phyloP scores from a whole-genome alignment of 2,113 vertebrate species.

The Urocolius indicus region DNA sequence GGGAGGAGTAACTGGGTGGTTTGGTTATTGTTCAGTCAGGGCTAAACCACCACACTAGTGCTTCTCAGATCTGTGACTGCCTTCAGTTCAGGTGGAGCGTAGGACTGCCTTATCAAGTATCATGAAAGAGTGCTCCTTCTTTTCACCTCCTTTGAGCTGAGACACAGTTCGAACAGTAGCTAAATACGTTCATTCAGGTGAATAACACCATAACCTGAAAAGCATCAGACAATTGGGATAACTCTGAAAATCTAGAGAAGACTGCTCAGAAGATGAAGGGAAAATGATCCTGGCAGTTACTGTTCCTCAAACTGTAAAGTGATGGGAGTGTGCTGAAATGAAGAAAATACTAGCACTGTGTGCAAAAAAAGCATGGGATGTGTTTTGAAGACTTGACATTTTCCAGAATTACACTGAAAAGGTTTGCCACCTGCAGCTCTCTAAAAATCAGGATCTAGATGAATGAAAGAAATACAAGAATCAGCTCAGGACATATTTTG shows the following conservation, averaged over 20 bases:
- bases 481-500: not conserved
- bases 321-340: not conserved
- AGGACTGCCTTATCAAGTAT: not conserved
- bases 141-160: not conserved
- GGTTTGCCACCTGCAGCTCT: not conserved
- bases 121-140: not conserved
- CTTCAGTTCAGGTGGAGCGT: not conserved
- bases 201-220: not conserved
- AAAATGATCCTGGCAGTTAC: not conserved
- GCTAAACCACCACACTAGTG: too few species aligned
- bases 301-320: not conserved
- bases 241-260: not conserved
- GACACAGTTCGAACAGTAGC: not conserved
- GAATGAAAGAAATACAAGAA: not conserved
- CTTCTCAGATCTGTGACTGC: not conserved
- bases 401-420: not conserved
- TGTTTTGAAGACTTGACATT: not conserved
- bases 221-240: not conserved
- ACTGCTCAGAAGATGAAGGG: not conserved
- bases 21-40: too few species aligned
- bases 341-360: not conserved
- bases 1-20: too few species aligned
- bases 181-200: not conserved
- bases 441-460: not conserved
- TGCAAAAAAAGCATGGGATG: not conserved